Evolutionary conservation across 2,888 invertebrate species (phyloP), one percentile per base, ranked within the genome.

Genomic region (Athripsodes cinereus): DNA sequence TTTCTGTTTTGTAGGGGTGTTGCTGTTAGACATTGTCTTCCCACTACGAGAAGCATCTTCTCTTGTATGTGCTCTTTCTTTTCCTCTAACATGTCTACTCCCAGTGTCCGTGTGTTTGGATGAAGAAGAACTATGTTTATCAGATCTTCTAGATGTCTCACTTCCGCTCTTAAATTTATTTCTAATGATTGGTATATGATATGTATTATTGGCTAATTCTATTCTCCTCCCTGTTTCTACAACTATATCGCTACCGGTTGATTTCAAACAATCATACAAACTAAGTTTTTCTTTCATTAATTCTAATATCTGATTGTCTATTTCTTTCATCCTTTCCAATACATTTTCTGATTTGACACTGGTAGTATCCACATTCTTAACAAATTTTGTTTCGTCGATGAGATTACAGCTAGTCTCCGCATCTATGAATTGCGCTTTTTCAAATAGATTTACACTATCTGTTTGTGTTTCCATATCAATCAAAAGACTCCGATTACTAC

Each of bases 321-420:
- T 83, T 67, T 82, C 78, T 64, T 81, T 79, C 80, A 84, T 82
- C 68, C 81, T 75, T 53, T 79, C 76, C 65, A 81, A 73, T 8
- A 79, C 69, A 53, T 74, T 74, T 54, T 67, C 70, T 18, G 72
- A 65, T 60, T 67, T 69, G 62, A 66, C 62, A 56, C 62, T 46
- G 49, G 75, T 44, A 13, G 10, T 8, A 20, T 19, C 20, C 2
- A 19, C 8, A 21, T 10, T 19, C 16, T 47, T 47, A 21, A 10
- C 16, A 47, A 10, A 20, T 19, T 66, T 35, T n/a, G 68, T 68
- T 68, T 74, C 40, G 13, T 40, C 40, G n/a, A 40, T 40, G 3
- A 40, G 16, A 40, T 40, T 40, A 20, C 47, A 47, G 3, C n/a
- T 11, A 19, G 21, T 47, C 11, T 20, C 47, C 19, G 16, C 20